Evolutionary conservation across 35 echinoderm and acorn worm genomes (phyloP).

Genomic region (Ophioderma brevispina): DNA sequence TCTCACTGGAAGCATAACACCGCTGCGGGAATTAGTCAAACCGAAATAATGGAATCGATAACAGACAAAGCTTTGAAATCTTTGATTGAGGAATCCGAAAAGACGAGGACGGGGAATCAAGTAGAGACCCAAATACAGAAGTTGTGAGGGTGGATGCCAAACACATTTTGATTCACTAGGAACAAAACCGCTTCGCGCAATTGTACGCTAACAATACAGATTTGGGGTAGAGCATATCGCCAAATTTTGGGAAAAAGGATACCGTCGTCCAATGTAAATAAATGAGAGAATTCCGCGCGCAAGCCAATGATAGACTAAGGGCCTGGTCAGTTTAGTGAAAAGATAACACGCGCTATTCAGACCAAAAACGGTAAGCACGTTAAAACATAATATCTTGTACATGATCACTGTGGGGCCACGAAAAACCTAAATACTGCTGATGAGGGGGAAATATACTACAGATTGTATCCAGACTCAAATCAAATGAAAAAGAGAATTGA

Average conservation of each 20-base stretch:
- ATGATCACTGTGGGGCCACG: not conserved
- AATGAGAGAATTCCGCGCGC: not conserved
- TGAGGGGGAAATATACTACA: not conserved
- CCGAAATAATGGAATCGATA: not conserved
- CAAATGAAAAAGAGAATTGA: not conserved
- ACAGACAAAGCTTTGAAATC: not conserved
- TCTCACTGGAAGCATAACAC: not conserved
- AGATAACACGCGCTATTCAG: constrained; percentile 19
- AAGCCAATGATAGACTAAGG: not conserved
- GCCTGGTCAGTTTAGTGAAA: not conserved
- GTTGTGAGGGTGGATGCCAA: not conserved
- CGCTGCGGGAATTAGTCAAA: not conserved
- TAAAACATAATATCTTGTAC: not conserved
- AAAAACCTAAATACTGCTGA: not conserved
- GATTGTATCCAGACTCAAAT: not conserved
- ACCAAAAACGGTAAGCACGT: not conserved
- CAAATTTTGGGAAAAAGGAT: not conserved
- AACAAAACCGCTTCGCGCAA: constrained; percentile 3
- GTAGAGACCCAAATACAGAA: not conserved
- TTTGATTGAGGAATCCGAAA: not conserved
- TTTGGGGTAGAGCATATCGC: not conserved
- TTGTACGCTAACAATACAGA: not conserved
- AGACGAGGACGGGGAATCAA: not conserved
- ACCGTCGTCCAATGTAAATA: constrained; percentile 30
- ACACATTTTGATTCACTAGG: constrained; percentile 11